Percentiles rank a stretch among this genome's conserved stretches.
phyloP scores from a whole-genome alignment of 2,888 invertebrate species.

The Tricholauxania praeusta region DNA sequence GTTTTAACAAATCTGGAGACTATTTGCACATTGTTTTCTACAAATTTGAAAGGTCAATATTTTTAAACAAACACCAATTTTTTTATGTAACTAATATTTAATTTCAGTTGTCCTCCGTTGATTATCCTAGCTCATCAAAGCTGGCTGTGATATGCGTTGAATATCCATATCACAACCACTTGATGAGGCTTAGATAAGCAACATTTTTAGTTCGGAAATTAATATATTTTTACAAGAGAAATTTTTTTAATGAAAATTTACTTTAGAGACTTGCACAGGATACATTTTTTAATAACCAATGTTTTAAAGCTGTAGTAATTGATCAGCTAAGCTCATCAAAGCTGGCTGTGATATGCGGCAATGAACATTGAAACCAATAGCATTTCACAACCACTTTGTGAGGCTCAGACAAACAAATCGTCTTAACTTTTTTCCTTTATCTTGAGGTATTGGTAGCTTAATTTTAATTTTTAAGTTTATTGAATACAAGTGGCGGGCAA shows the following conservation, averaged over 20 bases:
- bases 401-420: constrained; percentile 64
- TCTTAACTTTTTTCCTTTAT: too few relatives aligned
- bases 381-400: constrained; percentile 92
- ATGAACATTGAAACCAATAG: constrained; percentile 57
- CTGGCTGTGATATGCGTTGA: constrained; percentile 96
- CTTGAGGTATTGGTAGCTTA: too few relatives aligned
- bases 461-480: too few relatives aligned
- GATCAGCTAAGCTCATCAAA: constrained; percentile 84
- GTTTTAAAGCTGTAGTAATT: constrained; percentile 9
- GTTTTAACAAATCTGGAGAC: too few relatives aligned
- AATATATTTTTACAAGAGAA: not conserved
- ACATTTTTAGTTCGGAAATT: constrained; percentile 53
- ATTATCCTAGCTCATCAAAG: constrained; percentile 88
- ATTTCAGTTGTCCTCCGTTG: constrained; percentile 63
- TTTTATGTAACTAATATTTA: not conserved
- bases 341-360: constrained; percentile 97
- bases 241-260: not conserved
- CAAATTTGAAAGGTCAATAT: too few relatives aligned
- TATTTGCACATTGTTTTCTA: too few relatives aligned
- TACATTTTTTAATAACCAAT: too few relatives aligned
- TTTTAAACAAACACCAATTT: too few relatives aligned
- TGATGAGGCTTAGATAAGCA: constrained; percentile 75
- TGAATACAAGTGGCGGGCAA: too few relatives aligned
- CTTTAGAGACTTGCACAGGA: not conserved
- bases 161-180: constrained; percentile 86